Conservation (phyloP, 2,113 vertebrate species). For the Hylia prasina region DNA sequence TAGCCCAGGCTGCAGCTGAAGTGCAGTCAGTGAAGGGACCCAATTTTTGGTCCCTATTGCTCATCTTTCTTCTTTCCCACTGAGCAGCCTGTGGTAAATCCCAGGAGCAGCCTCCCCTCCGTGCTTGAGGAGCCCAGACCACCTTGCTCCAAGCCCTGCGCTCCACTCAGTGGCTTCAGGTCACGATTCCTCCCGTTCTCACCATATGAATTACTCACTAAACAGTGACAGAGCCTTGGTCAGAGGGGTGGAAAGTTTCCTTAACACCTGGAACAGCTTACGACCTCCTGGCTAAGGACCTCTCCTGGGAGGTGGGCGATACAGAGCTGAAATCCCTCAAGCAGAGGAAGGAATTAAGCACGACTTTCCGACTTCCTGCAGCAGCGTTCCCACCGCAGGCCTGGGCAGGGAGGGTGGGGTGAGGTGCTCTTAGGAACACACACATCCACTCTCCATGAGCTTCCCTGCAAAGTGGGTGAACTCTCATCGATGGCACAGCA, state of each 20-base stretch:
- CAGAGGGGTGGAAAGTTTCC: slow-evolving; percentile 40
- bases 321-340: slow-evolving; percentile 9
- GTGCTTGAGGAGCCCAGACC: neutral
- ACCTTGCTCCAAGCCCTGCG: neutral
- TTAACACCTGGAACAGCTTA: slow-evolving; percentile 59
- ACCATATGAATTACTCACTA: slow-evolving; percentile 44
- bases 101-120: neutral
- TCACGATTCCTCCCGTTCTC: slow-evolving; percentile 34
- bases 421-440: neutral
- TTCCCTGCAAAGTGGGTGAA: neutral
- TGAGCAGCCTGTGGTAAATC: neutral
- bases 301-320: slow-evolving; percentile 29
- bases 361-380: slow-evolving; percentile 6
- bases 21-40: neutral
- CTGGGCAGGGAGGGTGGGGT: neutral
- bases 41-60: neutral
- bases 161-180: neutral
- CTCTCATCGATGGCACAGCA: neutral
- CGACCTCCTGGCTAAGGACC: neutral
- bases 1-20: neutral
- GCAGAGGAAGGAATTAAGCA: slow-evolving; percentile 51
- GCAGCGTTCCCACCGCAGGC: neutral
- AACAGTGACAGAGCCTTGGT: slow-evolving; percentile 35
- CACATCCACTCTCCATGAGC: neutral
- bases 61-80: neutral